phyloP scores from a whole-genome alignment of 53 echinoderm and acorn worm species.

The Stichopus horrens region DNA sequence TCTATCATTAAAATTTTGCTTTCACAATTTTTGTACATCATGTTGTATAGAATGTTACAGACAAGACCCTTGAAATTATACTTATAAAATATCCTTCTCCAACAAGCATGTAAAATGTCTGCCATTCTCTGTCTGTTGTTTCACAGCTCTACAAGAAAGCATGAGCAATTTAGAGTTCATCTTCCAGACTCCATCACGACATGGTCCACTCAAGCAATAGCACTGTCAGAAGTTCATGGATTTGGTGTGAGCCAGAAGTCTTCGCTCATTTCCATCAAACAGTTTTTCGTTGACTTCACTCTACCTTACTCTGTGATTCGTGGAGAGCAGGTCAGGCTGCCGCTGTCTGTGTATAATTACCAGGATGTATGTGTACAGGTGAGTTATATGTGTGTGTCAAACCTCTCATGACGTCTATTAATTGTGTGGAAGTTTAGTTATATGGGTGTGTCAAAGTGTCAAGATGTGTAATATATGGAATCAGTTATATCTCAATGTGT shows the following conservation, averaged over 20 bases:
- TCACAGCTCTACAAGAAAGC: constrained; percentile 67
- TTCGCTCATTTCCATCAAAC: constrained; percentile 72
- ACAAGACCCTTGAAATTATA: too few species aligned
- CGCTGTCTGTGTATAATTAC: constrained; percentile 87
- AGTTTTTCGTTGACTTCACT: constrained; percentile 89
- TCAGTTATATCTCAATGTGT: too few species aligned
- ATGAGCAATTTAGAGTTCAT: constrained; percentile 61
- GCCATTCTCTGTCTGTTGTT: not conserved
- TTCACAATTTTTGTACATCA: too few species aligned
- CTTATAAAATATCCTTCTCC: too few species aligned
- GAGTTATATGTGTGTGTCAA: not conserved
- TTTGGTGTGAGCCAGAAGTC: constrained; percentile 73
- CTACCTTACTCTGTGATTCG: constrained; percentile 90
- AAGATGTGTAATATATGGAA: too few species aligned
- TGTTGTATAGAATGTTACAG: too few species aligned
- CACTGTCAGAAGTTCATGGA: constrained; percentile 74
- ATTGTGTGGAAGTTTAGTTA: too few species aligned
- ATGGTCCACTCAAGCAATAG: constrained; percentile 80
- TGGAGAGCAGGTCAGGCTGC: constrained; percentile 84
- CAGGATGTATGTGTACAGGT: constrained; percentile 91
- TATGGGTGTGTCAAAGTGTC: too few species aligned
- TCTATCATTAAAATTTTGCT: too few species aligned
- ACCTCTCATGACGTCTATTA: too few species aligned
- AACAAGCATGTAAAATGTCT: too few species aligned
- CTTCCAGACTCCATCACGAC: constrained; percentile 91